phyloP scores from a whole-genome alignment of 2,797 vertebrate genomes.

The Lerista edwardsae region DNA sequence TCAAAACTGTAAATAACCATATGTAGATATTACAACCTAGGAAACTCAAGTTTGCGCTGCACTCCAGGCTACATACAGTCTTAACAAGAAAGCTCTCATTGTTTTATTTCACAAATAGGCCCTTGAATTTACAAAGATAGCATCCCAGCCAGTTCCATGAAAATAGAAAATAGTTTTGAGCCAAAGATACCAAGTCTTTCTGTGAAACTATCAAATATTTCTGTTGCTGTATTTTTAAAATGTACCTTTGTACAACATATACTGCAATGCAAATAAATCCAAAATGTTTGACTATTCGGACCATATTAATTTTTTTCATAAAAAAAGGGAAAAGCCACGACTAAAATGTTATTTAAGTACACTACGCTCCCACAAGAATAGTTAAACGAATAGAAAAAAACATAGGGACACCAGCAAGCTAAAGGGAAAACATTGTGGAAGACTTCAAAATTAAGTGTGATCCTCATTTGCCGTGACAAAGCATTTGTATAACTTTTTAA shows the following conservation, averaged over 20 bases:
- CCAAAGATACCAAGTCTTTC: slow-evolving; percentile 77
- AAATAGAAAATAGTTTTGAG: slow-evolving; percentile 77
- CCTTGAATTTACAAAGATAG: slow-evolving; percentile 74
- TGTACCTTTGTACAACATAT: slow-evolving; percentile 72
- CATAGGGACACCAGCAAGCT: slow-evolving; percentile 61
- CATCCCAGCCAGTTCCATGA: slow-evolving; percentile 76
- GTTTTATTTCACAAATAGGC: slow-evolving; percentile 77
- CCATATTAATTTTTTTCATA: slow-evolving; percentile 51
- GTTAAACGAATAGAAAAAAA: slow-evolving; percentile 56
- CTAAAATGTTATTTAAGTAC: slow-evolving; percentile 64
- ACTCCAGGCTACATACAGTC: slow-evolving; percentile 80
- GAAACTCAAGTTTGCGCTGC: slow-evolving; percentile 80
- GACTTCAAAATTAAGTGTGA: slow-evolving; percentile 78
- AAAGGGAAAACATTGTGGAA: slow-evolving; percentile 75
- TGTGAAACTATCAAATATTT: slow-evolving; percentile 79
- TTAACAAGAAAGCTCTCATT: slow-evolving; percentile 77
- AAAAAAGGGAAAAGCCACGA: slow-evolving; percentile 64
- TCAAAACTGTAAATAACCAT: slow-evolving; percentile 80
- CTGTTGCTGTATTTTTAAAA: slow-evolving; percentile 71
- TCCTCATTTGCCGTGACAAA: slow-evolving; percentile 65
- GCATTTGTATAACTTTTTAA: slow-evolving; percentile 64
- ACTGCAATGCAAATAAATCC: slow-evolving; percentile 67
- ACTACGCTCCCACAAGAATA: slow-evolving; percentile 63
- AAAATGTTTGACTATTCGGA: slow-evolving; percentile 61
- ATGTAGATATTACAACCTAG: slow-evolving; percentile 77